Percentiles rank a stretch among this genome's conserved stretches.
These are phyloP conservation scores for Capitulum mitella DNA, from an alignment of 2,888 invertebrate genomes.

Conservation along the genomic window DNA sequence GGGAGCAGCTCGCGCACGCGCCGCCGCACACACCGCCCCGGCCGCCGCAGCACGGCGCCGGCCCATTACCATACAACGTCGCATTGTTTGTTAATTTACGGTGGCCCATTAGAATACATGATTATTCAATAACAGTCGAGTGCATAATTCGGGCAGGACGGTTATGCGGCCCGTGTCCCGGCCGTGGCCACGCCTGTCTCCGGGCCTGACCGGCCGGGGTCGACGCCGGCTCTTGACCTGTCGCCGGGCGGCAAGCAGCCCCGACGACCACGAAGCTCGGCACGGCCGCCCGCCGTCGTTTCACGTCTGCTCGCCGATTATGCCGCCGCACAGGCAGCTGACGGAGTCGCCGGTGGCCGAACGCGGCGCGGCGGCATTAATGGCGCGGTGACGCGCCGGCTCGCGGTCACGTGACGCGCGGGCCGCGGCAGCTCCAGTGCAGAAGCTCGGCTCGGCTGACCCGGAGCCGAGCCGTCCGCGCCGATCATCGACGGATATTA, in stretches of 20 bases:
- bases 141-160: not conserved
- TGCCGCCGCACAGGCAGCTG: not conserved
- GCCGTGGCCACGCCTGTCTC: not conserved
- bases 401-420: too few relatives aligned
- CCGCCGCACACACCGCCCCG: not conserved
- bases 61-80: not conserved
- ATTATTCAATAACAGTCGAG: slow-evolving; percentile 22
- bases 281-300: too few relatives aligned
- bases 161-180: not conserved
- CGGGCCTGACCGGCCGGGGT: too few relatives aligned
- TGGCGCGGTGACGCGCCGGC: not conserved
- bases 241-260: too few relatives aligned
- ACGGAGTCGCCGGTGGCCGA: not conserved
- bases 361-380: too few relatives aligned
- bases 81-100: slow-evolving; percentile 15
- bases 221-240: too few relatives aligned
- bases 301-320: too few relatives aligned
- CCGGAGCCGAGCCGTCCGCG: not conserved
- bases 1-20: not conserved
- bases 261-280: too few relatives aligned
- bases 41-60: not conserved
- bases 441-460: not conserved
- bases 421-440: too few relatives aligned
- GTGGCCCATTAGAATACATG: not conserved
- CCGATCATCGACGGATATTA: not conserved